A percentile compares a stretch with the other conserved stretches of the same genome.
Conservation (phyloP, 1,140 invertebrate genomes). For the Drosophila mayri region DNA sequence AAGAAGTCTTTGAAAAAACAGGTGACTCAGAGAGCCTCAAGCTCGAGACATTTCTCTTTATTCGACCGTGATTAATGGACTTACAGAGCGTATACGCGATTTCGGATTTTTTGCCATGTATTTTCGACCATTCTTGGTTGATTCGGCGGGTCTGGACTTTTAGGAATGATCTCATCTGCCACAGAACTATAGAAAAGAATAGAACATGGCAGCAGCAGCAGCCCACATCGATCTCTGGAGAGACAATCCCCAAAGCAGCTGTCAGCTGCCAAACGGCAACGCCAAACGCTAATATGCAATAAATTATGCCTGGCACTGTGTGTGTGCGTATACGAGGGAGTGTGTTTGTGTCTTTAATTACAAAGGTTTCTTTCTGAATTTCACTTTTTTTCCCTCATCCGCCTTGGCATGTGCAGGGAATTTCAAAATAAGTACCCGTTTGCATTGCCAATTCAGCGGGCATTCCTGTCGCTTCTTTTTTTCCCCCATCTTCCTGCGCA, state of each 20-base stretch:
- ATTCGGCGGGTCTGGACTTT: slow-evolving; percentile 45
- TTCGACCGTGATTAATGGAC: slow-evolving; percentile 70
- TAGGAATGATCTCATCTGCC: slow-evolving; percentile 74
- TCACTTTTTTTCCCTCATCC: slow-evolving; percentile 46
- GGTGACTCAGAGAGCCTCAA: slow-evolving; percentile 42
- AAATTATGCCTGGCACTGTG: slow-evolving; percentile 29
- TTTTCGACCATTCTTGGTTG: slow-evolving; percentile 37
- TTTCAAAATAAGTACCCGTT: slow-evolving; percentile 29
- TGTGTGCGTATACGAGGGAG: slow-evolving; percentile 1
- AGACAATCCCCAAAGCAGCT: slow-evolving; percentile 49
- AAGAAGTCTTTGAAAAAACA: slow-evolving; percentile 33
- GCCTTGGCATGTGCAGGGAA: slow-evolving; percentile 43
- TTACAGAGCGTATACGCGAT: slow-evolving; percentile 63
- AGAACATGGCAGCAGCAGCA: slow-evolving; percentile 15
- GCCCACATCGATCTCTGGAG: slow-evolving; percentile 59
- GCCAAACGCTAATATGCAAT: slow-evolving; percentile 39
- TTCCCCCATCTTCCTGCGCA: slow-evolving; percentile 16
- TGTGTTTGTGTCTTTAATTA: slow-evolving; percentile 35
- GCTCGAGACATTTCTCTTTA: slow-evolving; percentile 45
- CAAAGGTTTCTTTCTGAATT: slow-evolving; percentile 42
- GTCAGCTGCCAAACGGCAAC: slow-evolving; percentile 21
- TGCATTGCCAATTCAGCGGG: slow-evolving; percentile 48
- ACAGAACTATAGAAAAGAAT: slow-evolving; percentile 16
- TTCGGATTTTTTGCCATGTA: slow-evolving; percentile 27
- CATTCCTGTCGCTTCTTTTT: slow-evolving; percentile 27